Conservation (phyloP, 2,797 vertebrate genomes). For the Leptoclinus maculatus region DNA sequence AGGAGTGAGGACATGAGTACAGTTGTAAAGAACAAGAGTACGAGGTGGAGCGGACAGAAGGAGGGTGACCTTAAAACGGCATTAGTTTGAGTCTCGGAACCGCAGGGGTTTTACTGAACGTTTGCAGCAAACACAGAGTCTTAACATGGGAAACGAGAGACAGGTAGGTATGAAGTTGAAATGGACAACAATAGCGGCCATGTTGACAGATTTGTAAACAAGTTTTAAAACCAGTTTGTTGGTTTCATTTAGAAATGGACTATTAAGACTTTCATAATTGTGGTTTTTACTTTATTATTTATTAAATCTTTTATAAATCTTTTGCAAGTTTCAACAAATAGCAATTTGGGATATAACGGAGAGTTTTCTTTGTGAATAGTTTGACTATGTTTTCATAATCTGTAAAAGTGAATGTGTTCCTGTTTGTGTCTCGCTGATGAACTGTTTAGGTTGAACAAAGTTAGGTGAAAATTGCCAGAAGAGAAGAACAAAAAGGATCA, state of each 20-base stretch:
- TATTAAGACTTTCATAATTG: no score
- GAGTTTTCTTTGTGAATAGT: slow-evolving; percentile 1
- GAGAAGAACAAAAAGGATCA: not conserved
- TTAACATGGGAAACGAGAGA: not conserved
- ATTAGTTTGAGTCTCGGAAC: slow-evolving; percentile 8
- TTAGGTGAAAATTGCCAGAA: not conserved
- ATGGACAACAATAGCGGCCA: not conserved
- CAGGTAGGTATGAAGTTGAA: slow-evolving; percentile 1
- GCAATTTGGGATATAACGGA: not conserved
- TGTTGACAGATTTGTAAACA: not conserved
- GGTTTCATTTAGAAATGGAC: not conserved
- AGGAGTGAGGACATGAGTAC: slow-evolving; percentile 42
- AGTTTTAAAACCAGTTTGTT: no score
- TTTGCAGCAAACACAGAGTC: slow-evolving; percentile 24
- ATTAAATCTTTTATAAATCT: no score
- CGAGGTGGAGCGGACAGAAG: slow-evolving; percentile 41
- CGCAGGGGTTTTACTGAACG: slow-evolving; percentile 25
- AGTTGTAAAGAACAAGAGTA: slow-evolving; percentile 38
- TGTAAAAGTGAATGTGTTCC: not conserved
- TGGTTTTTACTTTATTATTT: no score
- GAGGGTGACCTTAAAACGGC: slow-evolving; percentile 54
- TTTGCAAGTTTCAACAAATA: no score
- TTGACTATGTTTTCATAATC: not conserved
- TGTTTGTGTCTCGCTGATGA: not conserved
- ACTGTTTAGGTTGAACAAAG: not conserved